Conservation (phyloP, 2,888 invertebrate species). For the Epinotia brunnichana region DNA sequence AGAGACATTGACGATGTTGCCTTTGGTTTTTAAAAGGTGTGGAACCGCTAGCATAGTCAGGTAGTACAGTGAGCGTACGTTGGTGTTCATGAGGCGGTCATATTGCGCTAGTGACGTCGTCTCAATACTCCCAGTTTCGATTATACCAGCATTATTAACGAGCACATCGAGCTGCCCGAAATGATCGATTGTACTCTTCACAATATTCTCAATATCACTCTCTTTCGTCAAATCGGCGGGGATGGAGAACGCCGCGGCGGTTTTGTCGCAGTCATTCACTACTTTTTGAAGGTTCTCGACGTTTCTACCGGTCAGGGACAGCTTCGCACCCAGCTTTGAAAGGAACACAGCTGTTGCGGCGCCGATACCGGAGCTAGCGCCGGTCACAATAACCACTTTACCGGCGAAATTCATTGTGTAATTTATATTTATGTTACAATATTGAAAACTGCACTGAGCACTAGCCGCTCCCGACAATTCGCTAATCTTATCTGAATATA, state of each 20-base stretch:
- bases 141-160: constrained; percentile 94
- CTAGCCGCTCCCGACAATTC: constrained; percentile 15
- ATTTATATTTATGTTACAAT: background rate
- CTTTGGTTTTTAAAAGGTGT: constrained; percentile 91
- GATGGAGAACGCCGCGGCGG: constrained; percentile 81
- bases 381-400: constrained; percentile 90
- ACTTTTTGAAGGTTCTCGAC: constrained; percentile 83
- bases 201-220: constrained; percentile 87
- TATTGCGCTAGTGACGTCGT: constrained; percentile 93
- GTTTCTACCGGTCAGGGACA: constrained; percentile 89
- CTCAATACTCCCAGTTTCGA: constrained; percentile 93
- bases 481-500: constrained; percentile 54
- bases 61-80: constrained; percentile 92
- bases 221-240: constrained; percentile 90
- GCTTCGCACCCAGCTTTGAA: constrained; percentile 88
- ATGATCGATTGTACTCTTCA: constrained; percentile 88
- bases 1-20: constrained; percentile 97
- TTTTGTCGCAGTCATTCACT: constrained; percentile 69
- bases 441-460: constrained; percentile 8
- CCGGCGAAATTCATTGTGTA: constrained; percentile 84
- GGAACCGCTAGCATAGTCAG: constrained; percentile 95
- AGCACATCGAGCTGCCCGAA: constrained; percentile 92
- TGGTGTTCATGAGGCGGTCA: constrained; percentile 94
- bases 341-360: constrained; percentile 91
- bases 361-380: constrained; percentile 94